phyloP scores from a whole-genome alignment of 2,888 invertebrate genomes.

The Ligdia adustata region DNA sequence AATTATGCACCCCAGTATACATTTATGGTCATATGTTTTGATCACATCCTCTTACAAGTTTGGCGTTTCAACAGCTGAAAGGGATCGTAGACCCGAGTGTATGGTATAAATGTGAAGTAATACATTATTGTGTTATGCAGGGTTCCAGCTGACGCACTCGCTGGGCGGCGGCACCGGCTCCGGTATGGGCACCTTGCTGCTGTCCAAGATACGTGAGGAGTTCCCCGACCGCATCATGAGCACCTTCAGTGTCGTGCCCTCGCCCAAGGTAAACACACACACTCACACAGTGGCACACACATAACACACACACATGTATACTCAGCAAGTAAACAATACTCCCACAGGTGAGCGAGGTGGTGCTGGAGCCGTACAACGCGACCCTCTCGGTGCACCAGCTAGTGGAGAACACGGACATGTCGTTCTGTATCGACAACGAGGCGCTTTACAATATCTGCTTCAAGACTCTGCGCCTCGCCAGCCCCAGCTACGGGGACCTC shows the following conservation, averaged over 20 bases:
- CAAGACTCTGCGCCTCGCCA: constrained; percentile 87
- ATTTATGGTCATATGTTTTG: no score
- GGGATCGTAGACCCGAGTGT: no score
- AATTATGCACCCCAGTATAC: no score
- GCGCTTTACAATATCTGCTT: constrained; percentile 92
- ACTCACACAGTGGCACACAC: background rate
- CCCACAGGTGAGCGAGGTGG: constrained; percentile 85
- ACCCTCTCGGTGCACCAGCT: constrained; percentile 89
- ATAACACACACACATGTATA: background rate
- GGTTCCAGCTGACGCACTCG: constrained; percentile 92
- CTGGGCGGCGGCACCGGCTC: constrained; percentile 95
- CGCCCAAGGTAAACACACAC: constrained; percentile 86
- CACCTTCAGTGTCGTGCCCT: constrained; percentile 93
- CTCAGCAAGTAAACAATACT: no score
- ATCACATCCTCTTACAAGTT: no score
- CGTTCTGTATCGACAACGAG: constrained; percentile 91
- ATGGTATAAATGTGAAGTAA: no score
- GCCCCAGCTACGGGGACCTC: constrained; percentile 91
- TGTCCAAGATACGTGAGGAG: constrained; percentile 95
- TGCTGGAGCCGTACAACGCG: constrained; percentile 91
- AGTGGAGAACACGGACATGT: constrained; percentile 91
- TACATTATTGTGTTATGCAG: constrained; percentile 63
- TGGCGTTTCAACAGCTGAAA: no score
- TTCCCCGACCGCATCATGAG: constrained; percentile 95
- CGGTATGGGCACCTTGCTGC: constrained; percentile 93